Evolutionary conservation across 2,888 invertebrate genomes (phyloP).

Genomic region (Cremastobaeus sp.): DNA sequence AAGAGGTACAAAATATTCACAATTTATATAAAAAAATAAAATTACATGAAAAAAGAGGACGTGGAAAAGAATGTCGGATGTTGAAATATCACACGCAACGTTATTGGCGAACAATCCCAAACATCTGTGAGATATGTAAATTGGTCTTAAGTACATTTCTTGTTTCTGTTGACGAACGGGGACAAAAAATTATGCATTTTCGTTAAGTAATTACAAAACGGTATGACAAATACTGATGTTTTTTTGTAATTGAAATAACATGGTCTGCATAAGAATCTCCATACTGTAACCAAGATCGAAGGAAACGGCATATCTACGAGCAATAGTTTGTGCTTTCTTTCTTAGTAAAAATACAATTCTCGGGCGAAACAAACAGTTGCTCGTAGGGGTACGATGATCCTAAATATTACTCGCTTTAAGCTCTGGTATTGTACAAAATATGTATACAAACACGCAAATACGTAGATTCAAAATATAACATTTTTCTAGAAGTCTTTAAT

Average conservation of each 20-base stretch:
- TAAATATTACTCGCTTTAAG: no score
- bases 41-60: no score
- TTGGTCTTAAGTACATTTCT: constrained; percentile 76
- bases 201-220: constrained; percentile 75
- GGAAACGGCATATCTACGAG: background rate
- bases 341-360: no score
- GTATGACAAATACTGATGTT: constrained; percentile 76
- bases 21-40: no score
- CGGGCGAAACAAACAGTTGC: no score
- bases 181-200: constrained; percentile 71
- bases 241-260: constrained; percentile 66
- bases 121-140: constrained; percentile 16
- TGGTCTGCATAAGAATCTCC: constrained; percentile 55
- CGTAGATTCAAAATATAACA: no score
- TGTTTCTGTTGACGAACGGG: constrained; percentile 69
- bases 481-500: no score
- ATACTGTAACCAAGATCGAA: background rate
- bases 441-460: no score
- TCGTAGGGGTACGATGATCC: no score
- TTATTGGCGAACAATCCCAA: constrained; percentile 65
- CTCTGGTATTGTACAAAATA: no score
- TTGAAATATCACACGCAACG: constrained; percentile 34
- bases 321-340: background rate
- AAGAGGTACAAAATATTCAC: no score
- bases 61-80: no score